Evolutionary conservation across 2,113 vertebrate genomes (phyloP).

Genomic region (Hirundichthys speculiger): DNA sequence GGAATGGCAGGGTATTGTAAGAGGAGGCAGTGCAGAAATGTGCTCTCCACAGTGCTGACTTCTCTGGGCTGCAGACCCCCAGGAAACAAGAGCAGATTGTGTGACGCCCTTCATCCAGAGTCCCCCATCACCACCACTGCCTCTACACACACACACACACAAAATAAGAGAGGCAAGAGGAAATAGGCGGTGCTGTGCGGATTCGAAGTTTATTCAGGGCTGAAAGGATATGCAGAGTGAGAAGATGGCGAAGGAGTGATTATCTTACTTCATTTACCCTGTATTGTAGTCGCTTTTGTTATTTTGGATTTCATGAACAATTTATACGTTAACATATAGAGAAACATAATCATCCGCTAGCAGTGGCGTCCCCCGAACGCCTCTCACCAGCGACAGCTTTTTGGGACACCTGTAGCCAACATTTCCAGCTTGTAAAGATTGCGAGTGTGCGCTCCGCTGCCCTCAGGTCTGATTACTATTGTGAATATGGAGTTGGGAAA

Average conservation of each 20-base stretch:
- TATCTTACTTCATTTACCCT: too few relatives aligned
- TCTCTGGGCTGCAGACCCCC: conserved; percentile 83
- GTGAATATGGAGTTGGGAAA: conserved; percentile 72
- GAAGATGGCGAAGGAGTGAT: too few relatives aligned
- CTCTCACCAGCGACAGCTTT: too few relatives aligned
- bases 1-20: conserved; percentile 89
- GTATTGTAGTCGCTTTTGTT: not conserved
- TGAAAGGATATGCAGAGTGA: conserved; percentile 84
- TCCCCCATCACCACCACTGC: conserved; percentile 1
- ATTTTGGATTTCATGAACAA: not conserved
- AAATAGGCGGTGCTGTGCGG: conserved; percentile 84
- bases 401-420: conserved; percentile 3
- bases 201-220: conserved; percentile 90
- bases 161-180: conserved; percentile 39
- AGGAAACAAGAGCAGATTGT: conserved; percentile 94
- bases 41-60: conserved; percentile 87
- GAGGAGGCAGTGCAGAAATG: conserved; percentile 87
- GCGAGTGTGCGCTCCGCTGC: not conserved
- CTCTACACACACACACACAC: conserved; percentile 28
- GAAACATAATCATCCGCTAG: too few relatives aligned
- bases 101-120: conserved; percentile 48
- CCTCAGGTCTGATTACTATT: conserved; percentile 58
- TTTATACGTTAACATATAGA: not conserved
- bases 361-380: too few relatives aligned
- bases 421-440: not conserved